Percentiles rank a stretch among this genome's conserved stretches.
Conservation (phyloP, 35 echinoderm and acorn worm species). For the Ophioderma brevispina region DNA sequence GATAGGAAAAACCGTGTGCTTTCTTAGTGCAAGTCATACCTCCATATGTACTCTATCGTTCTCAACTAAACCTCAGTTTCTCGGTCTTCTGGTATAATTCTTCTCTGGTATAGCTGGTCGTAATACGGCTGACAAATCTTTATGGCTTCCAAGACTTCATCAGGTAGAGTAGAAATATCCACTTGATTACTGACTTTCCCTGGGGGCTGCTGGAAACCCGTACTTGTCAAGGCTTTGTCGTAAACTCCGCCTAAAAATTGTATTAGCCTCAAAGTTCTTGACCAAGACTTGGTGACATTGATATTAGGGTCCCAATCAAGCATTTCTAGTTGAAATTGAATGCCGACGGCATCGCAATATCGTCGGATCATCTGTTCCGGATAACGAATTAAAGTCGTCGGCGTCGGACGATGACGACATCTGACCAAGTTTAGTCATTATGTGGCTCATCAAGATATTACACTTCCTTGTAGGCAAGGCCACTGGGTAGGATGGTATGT, state of each 20-base stretch:
- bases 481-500: conserved; percentile 23
- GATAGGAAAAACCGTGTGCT: too few relatives aligned
- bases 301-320: conserved; percentile 42
- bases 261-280: conserved; percentile 11
- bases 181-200: neutral
- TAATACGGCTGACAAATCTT: conserved; percentile 40
- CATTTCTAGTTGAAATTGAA: conserved; percentile 48
- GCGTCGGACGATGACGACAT: conserved; percentile 7
- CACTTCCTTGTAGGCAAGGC: conserved; percentile 27
- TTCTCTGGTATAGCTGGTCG: conserved; percentile 23
- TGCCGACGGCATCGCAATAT: conserved; percentile 67
- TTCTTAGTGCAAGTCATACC: too few relatives aligned
- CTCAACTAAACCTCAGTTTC: conserved; percentile 38
- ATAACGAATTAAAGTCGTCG: neutral
- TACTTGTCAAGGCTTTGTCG: conserved; percentile 25
- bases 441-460: conserved; percentile 28
- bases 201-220: neutral
- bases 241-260: conserved; percentile 24
- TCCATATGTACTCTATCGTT: too few relatives aligned
- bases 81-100: conserved; percentile 34
- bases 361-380: conserved; percentile 62
- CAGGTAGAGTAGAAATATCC: conserved; percentile 10
- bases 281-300: conserved; percentile 35
- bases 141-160: neutral
- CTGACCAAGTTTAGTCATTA: conserved; percentile 16